Conservation (phyloP, 2,113 vertebrate genomes). For the Falco punctatus region DNA sequence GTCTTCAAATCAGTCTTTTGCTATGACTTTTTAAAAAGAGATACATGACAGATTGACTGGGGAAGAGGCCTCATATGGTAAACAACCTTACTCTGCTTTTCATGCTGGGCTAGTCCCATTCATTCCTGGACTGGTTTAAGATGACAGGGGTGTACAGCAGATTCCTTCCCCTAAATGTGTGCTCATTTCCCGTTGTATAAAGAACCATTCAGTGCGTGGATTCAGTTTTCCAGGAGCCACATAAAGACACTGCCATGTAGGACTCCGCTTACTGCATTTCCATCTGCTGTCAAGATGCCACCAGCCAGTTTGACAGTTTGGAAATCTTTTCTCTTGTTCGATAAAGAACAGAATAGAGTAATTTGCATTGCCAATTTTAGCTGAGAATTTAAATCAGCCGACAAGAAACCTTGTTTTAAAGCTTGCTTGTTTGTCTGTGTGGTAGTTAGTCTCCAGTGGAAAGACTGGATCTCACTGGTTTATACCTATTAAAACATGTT, state of each 20-base stretch:
- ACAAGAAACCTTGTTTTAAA: conserved; percentile 11
- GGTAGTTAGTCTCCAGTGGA: background rate
- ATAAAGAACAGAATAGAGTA: conserved; percentile 1
- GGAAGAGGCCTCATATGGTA: background rate
- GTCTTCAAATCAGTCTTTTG: background rate
- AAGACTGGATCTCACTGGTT: conserved; percentile 11
- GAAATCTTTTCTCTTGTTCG: background rate
- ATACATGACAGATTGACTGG: background rate
- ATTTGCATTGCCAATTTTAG: conserved; percentile 27
- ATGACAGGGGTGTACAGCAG: background rate
- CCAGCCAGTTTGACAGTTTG: conserved; percentile 10
- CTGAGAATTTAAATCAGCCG: background rate
- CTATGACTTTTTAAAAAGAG: background rate
- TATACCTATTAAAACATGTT: background rate
- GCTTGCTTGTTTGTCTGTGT: background rate
- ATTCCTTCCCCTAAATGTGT: background rate
- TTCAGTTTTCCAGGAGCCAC: conserved; percentile 1
- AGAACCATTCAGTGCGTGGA: background rate
- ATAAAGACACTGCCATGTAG: conserved; percentile 1
- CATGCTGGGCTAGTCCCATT: background rate
- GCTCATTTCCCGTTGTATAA: background rate
- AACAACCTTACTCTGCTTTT: background rate
- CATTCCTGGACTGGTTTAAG: background rate
- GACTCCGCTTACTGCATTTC: background rate
- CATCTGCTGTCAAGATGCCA: conserved; percentile 25